Conservation (phyloP, 23 tunicate species). For the Trididemnum nubilum region DNA sequence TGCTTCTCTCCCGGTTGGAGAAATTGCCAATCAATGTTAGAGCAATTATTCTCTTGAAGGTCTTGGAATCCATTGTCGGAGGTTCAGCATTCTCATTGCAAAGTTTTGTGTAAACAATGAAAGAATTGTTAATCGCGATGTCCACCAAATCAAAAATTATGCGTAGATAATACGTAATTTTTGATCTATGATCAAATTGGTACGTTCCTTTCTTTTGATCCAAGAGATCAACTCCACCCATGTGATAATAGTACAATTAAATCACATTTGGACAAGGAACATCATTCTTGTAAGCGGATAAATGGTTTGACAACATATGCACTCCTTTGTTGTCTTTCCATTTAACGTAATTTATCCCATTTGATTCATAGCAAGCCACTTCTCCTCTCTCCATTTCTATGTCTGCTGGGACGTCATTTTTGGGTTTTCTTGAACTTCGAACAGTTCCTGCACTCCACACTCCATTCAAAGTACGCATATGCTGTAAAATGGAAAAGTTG, state of each 20-base stretch:
- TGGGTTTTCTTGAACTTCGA: background rate
- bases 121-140: constrained; percentile 6
- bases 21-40: background rate
- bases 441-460: constrained; percentile 14
- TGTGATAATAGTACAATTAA: too few relatives aligned
- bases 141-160: constrained; percentile 3
- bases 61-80: background rate
- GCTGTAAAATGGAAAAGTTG: background rate
- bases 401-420: background rate
- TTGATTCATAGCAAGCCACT: background rate
- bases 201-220: background rate
- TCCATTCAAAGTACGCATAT: background rate
- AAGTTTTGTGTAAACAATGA: background rate
- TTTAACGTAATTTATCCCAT: background rate
- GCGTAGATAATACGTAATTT: background rate
- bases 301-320: background rate
- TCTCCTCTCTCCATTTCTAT: constrained; percentile 10
- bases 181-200: constrained; percentile 11
- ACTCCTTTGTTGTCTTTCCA: constrained; percentile 26
- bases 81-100: background rate
- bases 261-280: too few relatives aligned
- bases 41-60: background rate
- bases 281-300: too few relatives aligned
- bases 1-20: background rate
- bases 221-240: background rate